A percentile compares a stretch with the other conserved stretches of the same genome.
phyloP scores from a whole-genome alignment of 2,113 vertebrate genomes.

The Heterotis niloticus region DNA sequence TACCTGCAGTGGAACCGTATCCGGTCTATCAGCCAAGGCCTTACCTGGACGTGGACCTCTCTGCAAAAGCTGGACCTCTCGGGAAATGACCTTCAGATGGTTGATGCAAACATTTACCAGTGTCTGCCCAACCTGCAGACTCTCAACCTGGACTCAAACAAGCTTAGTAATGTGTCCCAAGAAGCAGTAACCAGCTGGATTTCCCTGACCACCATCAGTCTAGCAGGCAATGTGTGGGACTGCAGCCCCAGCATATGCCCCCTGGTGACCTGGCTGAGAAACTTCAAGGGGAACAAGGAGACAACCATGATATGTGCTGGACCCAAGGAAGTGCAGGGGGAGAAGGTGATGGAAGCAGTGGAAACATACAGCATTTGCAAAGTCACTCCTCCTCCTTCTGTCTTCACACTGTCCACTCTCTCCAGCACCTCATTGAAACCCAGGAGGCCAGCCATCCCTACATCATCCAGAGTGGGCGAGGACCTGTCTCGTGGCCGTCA shows the following conservation, averaged over 20 bases:
- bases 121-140: conserved; percentile 93
- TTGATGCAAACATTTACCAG: conserved; percentile 85
- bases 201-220: conserved; percentile 88
- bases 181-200: conserved; percentile 87
- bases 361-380: conserved; percentile 84
- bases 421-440: conserved; percentile 68
- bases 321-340: conserved; percentile 89
- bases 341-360: conserved; percentile 88
- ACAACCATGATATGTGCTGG: conserved; percentile 89
- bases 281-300: conserved; percentile 91
- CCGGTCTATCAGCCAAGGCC: conserved; percentile 80
- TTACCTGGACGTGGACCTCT: conserved; percentile 95
- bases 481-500: conserved; percentile 47
- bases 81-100: conserved; percentile 83
- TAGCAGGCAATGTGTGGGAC: conserved; percentile 93
- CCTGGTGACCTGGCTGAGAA: conserved; percentile 86
- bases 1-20: conserved; percentile 96
- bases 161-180: conserved; percentile 90
- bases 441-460: conserved; percentile 67
- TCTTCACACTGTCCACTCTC: conserved; percentile 65
- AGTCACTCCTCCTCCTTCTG: conserved; percentile 66
- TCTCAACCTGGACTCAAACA: conserved; percentile 95
- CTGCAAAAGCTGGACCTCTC: conserved; percentile 96
- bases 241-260: conserved; percentile 89
- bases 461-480: conserved; percentile 65